phyloP scores from a whole-genome alignment of 2,888 invertebrate species.

The Nudaria mundana region DNA sequence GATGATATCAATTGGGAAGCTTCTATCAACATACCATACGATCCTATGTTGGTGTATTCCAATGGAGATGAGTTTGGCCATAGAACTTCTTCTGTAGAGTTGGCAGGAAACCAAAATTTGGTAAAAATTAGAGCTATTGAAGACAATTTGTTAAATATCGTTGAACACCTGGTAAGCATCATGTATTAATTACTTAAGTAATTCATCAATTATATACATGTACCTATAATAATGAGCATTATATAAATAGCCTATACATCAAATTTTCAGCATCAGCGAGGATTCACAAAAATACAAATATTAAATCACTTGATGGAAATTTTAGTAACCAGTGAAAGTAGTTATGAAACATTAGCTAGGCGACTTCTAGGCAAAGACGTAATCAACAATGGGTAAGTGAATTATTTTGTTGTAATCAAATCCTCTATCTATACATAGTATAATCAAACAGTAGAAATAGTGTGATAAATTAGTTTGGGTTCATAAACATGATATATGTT shows the following conservation, averaged over 20 bases:
- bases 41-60: constrained; percentile 82
- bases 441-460: no score
- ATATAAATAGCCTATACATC: no score
- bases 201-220: background rate
- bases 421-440: no score
- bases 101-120: constrained; percentile 53
- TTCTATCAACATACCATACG: constrained; percentile 74
- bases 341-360: constrained; percentile 59
- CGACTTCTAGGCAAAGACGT: constrained; percentile 45
- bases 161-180: constrained; percentile 57
- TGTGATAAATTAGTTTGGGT: no score
- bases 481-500: no score
- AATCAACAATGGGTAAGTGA: constrained; percentile 47
- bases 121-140: constrained; percentile 57
- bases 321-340: constrained; percentile 57
- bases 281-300: constrained; percentile 64
- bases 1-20: constrained; percentile 76
- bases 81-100: constrained; percentile 66
- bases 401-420: constrained; percentile 17
- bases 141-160: constrained; percentile 49
- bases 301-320: constrained; percentile 65
- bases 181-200: background rate
- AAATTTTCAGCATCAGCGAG: constrained; percentile 60
- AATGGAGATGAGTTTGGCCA: constrained; percentile 83
- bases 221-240: constrained; percentile 15